Evolutionary conservation across 2,113 vertebrate genomes (phyloP), one percentile per base, ranked within the genome.

Genomic region (Theristicus caerulescens): DNA sequence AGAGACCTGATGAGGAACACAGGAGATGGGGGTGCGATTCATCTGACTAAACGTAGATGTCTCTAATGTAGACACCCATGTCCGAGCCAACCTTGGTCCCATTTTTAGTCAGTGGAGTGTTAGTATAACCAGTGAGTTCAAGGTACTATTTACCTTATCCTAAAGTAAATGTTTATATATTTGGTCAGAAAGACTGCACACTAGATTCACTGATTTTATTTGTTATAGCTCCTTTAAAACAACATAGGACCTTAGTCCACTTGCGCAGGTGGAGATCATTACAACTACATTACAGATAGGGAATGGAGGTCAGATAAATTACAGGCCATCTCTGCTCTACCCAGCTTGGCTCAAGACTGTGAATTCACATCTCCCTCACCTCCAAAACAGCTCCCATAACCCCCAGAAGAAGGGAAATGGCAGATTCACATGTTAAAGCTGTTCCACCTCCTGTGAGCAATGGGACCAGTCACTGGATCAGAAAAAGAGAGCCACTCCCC

Each of bases 151-250:
- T 54, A 17, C 44, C 67, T 84, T 65, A 57, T 74, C 18, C 51
- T 66, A 9, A 74, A 74, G 31, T 54, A 82, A 88, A 49, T n/a
- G 22, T 16, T 74, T 83, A 47, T 32, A 3, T 31, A 52, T 36
- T 44, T 61, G 34, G 24, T 34, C 42, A 87, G 69, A 82, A 93
- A 40, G 25, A 47, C 31, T 0, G 5, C 32, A 62, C 15, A 34
- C 8, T 32, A 94, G 54, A 52, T 46, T 47, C 13, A 81, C 7
- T 29, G 21, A 19, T 32, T 66, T 44, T 7, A 57, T 66, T 44
- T 0, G 0, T 36, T 55, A 2, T 25, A 52, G 10, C 17, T 59
- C n/a, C 40, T 69, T 64, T 47, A 59, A 69, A 71, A 72, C 22
- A 72, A 72, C 89, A 32, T 0, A 82, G 24, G 29, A 62, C 19